phyloP scores from a whole-genome alignment of 2,797 vertebrate genomes.

The Limnodromus scolopaceus region DNA sequence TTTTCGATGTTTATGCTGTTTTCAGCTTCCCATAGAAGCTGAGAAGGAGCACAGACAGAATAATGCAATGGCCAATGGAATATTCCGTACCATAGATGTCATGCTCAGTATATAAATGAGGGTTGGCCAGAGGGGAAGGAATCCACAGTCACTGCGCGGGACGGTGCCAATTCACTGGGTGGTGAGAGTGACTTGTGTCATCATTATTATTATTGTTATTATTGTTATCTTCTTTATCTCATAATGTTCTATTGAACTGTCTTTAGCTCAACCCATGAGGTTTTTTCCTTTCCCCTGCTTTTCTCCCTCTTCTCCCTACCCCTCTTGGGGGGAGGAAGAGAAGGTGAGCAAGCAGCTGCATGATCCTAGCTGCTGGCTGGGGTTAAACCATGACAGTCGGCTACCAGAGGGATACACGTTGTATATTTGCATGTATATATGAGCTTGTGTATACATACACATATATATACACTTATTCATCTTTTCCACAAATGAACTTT shows the following conservation, averaged over 20 bases:
- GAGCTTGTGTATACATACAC: accelerated
- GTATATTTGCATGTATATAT: neutral
- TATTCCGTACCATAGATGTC: neutral
- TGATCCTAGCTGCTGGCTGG: neutral
- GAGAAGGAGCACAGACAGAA: neutral
- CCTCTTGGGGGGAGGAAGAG: neutral
- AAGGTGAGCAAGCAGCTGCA: neutral
- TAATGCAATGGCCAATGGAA: neutral
- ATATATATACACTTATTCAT: neutral
- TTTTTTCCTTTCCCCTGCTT: neutral
- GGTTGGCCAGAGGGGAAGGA: neutral
- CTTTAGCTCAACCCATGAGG: neutral
- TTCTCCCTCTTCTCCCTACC: neutral
- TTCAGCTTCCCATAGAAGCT: neutral
- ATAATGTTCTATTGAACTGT: neutral
- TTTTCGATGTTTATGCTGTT: neutral
- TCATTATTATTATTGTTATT: neutral
- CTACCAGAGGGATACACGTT: neutral
- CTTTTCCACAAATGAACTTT: neutral
- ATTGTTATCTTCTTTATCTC: neutral
- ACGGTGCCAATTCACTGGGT: neutral
- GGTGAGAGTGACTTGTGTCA: neutral
- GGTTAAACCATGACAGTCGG: neutral
- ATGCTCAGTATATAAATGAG: neutral
- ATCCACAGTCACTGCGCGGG: neutral